These are phyloP conservation scores for Zoanthus sociatus DNA, from an alignment of 92 coral and sea anemone species.

Conservation along the genomic window DNA sequence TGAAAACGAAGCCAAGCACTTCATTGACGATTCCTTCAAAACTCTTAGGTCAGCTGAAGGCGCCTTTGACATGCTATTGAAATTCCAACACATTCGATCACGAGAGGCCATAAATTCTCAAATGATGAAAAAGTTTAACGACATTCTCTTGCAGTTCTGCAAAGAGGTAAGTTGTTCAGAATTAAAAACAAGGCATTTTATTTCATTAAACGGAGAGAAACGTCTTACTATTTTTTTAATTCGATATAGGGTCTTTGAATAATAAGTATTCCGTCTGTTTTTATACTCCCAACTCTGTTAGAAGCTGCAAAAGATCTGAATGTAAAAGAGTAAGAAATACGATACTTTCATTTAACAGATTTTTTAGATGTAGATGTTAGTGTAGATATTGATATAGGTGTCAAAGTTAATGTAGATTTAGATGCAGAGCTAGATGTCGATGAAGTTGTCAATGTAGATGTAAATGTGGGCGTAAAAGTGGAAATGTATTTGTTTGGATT, in stretches of 20 bases:
- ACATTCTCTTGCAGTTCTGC: slow-evolving; percentile 94
- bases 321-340: no score
- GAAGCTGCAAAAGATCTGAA: no score
- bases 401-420: no score
- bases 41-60: slow-evolving; percentile 98
- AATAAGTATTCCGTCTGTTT: no score
- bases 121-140: slow-evolving; percentile 99
- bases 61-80: slow-evolving; percentile 98
- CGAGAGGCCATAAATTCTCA: slow-evolving; percentile 98
- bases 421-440: no score
- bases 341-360: no score
- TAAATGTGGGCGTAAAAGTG: no score
- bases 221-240: background rate
- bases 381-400: no score
- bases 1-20: slow-evolving; percentile 98
- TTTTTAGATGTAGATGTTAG: no score
- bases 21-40: slow-evolving; percentile 97
- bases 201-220: background rate
- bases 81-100: slow-evolving; percentile 96
- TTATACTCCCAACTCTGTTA: no score
- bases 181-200: background rate
- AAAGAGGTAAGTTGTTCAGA: slow-evolving; percentile 80
- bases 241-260: background rate
- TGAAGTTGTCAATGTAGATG: no score
- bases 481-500: no score